phyloP scores from a whole-genome alignment of 2,797 vertebrate genomes.

The Macrochelys suwanniensis region DNA sequence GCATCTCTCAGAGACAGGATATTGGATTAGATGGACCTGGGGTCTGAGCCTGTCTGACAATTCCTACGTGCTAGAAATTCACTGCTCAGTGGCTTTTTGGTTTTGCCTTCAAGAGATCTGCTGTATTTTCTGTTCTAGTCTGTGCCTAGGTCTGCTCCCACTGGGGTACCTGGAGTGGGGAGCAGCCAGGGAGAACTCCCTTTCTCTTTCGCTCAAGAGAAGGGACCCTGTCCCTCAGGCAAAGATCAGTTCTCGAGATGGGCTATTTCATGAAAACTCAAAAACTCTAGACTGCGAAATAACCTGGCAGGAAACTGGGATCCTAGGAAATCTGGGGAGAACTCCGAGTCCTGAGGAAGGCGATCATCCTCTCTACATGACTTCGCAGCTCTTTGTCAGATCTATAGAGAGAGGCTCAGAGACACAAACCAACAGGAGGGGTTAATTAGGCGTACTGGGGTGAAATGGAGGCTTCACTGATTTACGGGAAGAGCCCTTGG shows the following conservation, averaged over 20 bases:
- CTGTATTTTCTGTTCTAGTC: background rate
- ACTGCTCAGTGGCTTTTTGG: background rate
- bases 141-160: background rate
- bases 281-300: fast-evolving
- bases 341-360: background rate
- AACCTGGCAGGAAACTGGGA: background rate
- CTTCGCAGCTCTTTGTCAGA: background rate
- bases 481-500: background rate
- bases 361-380: background rate
- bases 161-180: background rate
- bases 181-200: background rate
- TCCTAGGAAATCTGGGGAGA: background rate
- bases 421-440: background rate
- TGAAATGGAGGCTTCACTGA: background rate
- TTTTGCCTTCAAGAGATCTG: background rate
- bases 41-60: background rate
- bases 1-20: background rate
- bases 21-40: background rate
- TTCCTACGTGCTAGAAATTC: background rate
- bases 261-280: fast-evolving
- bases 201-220: background rate
- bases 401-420: background rate
- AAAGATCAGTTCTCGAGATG: background rate
- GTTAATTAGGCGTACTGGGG: too few species aligned
- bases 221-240: background rate